A percentile compares a stretch with the other conserved stretches of the same genome.
Conservation (phyloP, 2,888 invertebrate species). For the Ariolimax columbianus region DNA sequence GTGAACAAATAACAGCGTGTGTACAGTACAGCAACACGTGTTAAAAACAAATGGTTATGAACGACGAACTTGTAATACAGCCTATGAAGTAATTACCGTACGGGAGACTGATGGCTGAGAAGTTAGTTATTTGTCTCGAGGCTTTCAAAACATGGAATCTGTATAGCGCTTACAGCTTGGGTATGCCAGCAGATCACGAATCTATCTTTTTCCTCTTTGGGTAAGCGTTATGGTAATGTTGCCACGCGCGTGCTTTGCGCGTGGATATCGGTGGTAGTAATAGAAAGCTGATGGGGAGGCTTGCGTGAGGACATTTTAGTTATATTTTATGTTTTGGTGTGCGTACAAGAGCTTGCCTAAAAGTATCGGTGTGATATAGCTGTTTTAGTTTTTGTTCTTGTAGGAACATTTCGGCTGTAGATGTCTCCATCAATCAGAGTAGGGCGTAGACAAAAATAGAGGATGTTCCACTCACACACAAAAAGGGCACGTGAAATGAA, state of each 20-base stretch:
- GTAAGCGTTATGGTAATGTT: not conserved
- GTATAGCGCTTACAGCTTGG: not conserved
- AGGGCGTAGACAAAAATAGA: not conserved
- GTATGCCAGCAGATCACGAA: not conserved
- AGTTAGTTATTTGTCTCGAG: not conserved
- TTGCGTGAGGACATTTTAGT: no score
- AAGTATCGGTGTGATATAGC: not conserved
- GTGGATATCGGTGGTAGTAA: not conserved
- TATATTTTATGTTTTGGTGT: no score
- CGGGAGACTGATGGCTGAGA: constrained; percentile 3
- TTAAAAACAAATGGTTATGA: not conserved
- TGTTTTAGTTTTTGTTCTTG: not conserved
- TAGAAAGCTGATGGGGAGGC: not conserved
- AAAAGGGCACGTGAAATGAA: not conserved
- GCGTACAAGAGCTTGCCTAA: not conserved
- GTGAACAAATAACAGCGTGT: not conserved
- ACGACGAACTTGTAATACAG: not conserved
- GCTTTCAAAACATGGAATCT: constrained; percentile 20
- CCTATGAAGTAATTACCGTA: constrained; percentile 38
- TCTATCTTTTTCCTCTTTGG: not conserved
- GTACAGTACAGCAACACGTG: not conserved
- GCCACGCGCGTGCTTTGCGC: not conserved
- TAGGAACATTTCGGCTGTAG: not conserved
- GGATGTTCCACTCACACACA: no score
- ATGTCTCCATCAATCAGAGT: not conserved